Percentiles rank a stretch among this genome's conserved stretches.
Evolutionary conservation across 2,888 invertebrate genomes (phyloP).

Genomic region (Eupithecia exiguata): DNA sequence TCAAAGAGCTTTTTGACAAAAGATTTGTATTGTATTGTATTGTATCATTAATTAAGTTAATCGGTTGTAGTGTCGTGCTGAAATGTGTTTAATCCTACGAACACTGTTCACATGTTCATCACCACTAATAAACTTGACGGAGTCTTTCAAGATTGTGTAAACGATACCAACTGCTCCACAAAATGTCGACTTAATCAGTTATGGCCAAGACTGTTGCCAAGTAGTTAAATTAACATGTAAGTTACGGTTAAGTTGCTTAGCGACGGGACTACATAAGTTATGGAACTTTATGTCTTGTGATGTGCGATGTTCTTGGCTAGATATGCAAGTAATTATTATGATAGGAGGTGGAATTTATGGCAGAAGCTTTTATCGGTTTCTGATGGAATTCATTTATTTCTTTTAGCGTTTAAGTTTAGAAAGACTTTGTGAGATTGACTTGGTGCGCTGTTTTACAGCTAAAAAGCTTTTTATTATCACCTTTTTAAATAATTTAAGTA

Average conservation of each 20-base stretch:
- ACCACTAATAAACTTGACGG: background rate
- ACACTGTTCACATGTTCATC: background rate
- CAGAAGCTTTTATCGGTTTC: background rate
- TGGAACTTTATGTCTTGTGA: conserved; percentile 38
- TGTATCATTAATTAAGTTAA: too few relatives aligned
- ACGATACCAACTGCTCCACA: conserved; percentile 10
- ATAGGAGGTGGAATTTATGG: background rate
- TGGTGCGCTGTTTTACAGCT: background rate
- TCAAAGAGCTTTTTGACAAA: too few relatives aligned
- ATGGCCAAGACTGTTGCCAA: conserved; percentile 44
- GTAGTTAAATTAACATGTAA: conserved; percentile 51
- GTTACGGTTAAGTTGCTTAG: conserved; percentile 40
- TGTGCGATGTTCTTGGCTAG: conserved; percentile 26
- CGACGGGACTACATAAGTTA: conserved; percentile 39
- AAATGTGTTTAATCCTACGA: background rate
- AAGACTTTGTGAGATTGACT: background rate
- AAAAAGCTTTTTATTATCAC: too few relatives aligned
- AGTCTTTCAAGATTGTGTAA: background rate
- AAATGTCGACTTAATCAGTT: conserved; percentile 47
- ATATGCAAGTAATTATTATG: conserved; percentile 15
- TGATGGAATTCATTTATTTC: background rate
- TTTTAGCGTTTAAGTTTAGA: background rate
- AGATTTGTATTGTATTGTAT: too few relatives aligned
- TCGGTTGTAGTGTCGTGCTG: too few relatives aligned
- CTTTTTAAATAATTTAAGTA: too few relatives aligned